Base-by-base conservation (phyloP, 1,140 invertebrate genomes). In the Geopemphigus sp. region DNA sequence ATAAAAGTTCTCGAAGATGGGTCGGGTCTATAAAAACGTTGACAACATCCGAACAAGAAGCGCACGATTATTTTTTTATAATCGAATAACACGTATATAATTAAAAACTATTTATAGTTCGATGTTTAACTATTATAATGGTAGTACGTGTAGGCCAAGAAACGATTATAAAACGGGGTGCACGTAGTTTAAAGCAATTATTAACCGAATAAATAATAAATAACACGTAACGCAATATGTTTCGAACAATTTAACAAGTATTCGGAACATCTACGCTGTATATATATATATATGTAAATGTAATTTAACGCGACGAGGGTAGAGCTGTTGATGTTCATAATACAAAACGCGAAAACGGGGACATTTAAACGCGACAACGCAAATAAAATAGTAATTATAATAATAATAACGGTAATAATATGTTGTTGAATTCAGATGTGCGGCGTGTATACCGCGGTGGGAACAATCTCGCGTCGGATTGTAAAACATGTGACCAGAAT, bases 231-330 rank as follows among this genome's bases (percentile, higher is more conserved):
- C 47, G 45, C 22, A 70, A 70, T 50, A 50, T 61, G 66, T 50
- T 70, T 22, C 22, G 14, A 70, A 70, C 66, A 70, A 70, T 47
- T 50, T 70, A 70, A 70, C 66, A 70, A 70, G 66, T 24, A 70
- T 70, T 70, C 10, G 39, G 66, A 50, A 50, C 50, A 70, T 70
- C 15, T 15, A 50, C n/a, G 8, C 32, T 45, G 10, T 14, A 50
- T 15, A 39, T n/a, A n/a, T n/a, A n/a, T n/a, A n/a, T n/a, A 39
- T 8, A 39, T 39, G 8, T 39, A 39, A 22, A 66, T 22, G 66
- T 70, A 24, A 22, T 47, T 39, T 10, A 66, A 22, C 39, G 19
- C 11, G 32, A 66, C 19, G 22, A 14, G 64, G 64, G 64, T 66
- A 66, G 12, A 45, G 64, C n/a, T 45, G 64, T 66, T 39, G 39